A percentile compares a stretch with the other conserved stretches of the same genome.
phyloP scores from a whole-genome alignment of 1,140 invertebrate genomes.

The Melanaphis sacchari region DNA sequence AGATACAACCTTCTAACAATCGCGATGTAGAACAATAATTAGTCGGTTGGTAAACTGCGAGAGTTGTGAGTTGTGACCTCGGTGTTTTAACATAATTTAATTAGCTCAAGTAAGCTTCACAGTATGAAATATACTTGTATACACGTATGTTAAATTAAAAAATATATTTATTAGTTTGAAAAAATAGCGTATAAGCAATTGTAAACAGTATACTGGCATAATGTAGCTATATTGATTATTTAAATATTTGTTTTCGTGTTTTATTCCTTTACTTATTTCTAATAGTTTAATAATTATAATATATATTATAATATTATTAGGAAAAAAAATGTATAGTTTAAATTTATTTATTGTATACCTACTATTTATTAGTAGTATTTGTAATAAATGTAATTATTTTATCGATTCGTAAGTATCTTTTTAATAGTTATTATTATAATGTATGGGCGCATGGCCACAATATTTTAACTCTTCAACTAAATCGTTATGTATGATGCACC shows the following conservation, averaged over 20 bases:
- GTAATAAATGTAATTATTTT: no score
- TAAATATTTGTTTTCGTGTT: not conserved
- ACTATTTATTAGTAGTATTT: no score
- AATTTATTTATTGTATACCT: no score
- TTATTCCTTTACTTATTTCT: not conserved
- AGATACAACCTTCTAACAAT: conserved; percentile 36
- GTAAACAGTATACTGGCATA: not conserved
- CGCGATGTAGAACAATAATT: conserved; percentile 43
- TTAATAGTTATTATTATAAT: no score
- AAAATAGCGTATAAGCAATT: not conserved
- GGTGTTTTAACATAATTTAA: conserved; percentile 37
- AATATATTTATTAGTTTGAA: not conserved
- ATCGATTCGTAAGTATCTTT: no score
- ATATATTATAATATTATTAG: not conserved
- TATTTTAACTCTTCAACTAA: no score
- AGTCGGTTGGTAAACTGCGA: conserved; percentile 32
- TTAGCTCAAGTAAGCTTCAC: not conserved
- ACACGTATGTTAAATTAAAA: not conserved
- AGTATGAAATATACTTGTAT: not conserved
- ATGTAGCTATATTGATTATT: not conserved
- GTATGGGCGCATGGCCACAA: no score
- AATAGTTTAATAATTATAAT: not conserved
- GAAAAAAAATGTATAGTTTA: not conserved
- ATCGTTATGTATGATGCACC: no score
- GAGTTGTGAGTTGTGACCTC: conserved; percentile 25